A percentile compares a stretch with the other conserved stretches of the same genome.
Conservation (phyloP, 1,140 invertebrate genomes). For the Scaptomyza pallida region DNA sequence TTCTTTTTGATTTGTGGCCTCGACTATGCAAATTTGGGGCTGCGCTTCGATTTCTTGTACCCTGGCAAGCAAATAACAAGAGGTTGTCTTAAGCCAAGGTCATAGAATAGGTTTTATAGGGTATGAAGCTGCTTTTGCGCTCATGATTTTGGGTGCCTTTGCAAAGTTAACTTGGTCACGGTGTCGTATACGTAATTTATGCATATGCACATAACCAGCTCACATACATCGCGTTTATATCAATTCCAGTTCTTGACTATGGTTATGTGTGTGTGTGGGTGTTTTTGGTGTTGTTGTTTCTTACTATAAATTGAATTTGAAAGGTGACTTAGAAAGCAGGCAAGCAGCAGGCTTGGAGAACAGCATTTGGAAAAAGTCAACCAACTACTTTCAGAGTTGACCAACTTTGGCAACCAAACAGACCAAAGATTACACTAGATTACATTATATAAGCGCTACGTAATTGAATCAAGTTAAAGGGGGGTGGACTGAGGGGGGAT, state of each 20-base stretch:
- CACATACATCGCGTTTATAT: slow-evolving; percentile 60
- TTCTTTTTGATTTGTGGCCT: slow-evolving; percentile 75
- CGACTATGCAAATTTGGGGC: slow-evolving; percentile 65
- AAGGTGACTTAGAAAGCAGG: slow-evolving; percentile 58
- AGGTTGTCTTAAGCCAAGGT: too few relatives aligned
- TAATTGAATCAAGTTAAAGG: slow-evolving; percentile 32
- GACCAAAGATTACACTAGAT: slow-evolving; percentile 47
- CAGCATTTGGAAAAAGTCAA: slow-evolving; percentile 43
- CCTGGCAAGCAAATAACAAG: background rate
- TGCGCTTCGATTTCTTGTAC: background rate
- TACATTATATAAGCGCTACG: slow-evolving; percentile 53
- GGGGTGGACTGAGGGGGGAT: background rate
- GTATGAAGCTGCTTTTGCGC: slow-evolving; percentile 14
- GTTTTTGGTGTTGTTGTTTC: slow-evolving; percentile 36
- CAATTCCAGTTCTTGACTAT: slow-evolving; percentile 58
- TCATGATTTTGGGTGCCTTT: slow-evolving; percentile 54
- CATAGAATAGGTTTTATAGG: background rate
- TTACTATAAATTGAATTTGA: slow-evolving; percentile 73
- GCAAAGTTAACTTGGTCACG: slow-evolving; percentile 24
- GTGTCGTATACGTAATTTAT: slow-evolving; percentile 79
- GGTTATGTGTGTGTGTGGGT: slow-evolving; percentile 47
- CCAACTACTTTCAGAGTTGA: slow-evolving; percentile 80
- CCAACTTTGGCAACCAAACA: slow-evolving; percentile 57
- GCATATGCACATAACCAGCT: slow-evolving; percentile 69
- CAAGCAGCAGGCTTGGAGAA: slow-evolving; percentile 36